Evolutionary conservation across 2,797 vertebrate genomes (phyloP).

Genomic region (Brachymystax lenok): DNA sequence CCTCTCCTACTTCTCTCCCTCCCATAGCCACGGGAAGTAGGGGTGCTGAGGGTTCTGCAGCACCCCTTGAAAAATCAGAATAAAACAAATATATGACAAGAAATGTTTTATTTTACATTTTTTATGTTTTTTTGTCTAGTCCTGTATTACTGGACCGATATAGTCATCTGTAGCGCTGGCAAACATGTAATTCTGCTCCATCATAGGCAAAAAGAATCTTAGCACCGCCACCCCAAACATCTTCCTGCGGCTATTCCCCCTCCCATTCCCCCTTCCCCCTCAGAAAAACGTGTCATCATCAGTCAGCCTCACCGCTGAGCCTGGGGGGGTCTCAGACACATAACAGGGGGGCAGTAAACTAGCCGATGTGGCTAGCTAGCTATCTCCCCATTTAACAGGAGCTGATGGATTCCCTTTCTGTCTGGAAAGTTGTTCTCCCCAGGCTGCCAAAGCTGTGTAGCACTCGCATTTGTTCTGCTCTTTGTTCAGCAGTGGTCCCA

Average conservation of each 20-base stretch:
- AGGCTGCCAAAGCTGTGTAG: constrained; percentile 5
- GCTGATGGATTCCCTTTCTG: constrained; percentile 26
- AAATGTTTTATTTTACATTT: too few species aligned
- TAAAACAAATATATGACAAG: too few species aligned
- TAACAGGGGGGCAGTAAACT: constrained; percentile 67
- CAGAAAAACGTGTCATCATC: constrained; percentile 71
- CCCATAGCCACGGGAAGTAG: too few species aligned
- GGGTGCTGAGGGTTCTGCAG: too few species aligned
- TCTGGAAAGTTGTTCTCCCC: constrained; percentile 32
- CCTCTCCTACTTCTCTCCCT: background rate
- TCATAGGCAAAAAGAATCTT: too few species aligned
- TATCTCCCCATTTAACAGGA: background rate
- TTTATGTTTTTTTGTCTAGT: too few species aligned
- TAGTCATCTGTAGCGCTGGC: too few species aligned
- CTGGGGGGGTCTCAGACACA: constrained; percentile 73
- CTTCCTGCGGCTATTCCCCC: background rate
- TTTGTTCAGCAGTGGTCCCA: too few species aligned
- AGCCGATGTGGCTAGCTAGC: constrained; percentile 45
- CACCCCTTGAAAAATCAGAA: too few species aligned
- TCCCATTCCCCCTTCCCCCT: constrained; percentile 9
- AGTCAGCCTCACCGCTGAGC: constrained; percentile 66
- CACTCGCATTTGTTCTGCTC: background rate
- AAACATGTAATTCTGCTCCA: too few species aligned
- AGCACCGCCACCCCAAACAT: too few species aligned
- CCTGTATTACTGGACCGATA: too few species aligned